Percentiles rank a stretch among this genome's conserved stretches.
phyloP scores from a whole-genome alignment of 2,888 invertebrate species.

The Sycophila texana region DNA sequence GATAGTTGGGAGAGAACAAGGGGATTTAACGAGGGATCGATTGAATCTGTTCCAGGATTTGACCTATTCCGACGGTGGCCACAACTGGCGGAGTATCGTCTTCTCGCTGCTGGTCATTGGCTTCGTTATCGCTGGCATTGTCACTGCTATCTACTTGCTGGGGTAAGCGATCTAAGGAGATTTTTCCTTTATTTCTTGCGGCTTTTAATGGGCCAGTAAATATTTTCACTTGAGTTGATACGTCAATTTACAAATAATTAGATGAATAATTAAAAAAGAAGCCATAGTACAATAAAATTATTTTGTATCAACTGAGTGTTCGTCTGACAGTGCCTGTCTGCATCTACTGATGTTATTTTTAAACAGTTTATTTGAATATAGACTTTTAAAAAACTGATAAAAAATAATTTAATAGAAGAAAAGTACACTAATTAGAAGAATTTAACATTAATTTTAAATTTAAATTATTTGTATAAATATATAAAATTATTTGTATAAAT shows the following conservation, averaged over 20 bases:
- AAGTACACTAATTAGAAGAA: neutral
- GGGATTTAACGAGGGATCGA: slow-evolving; percentile 35
- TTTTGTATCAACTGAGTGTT: no score
- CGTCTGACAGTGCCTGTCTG: neutral
- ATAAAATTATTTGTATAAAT: no score
- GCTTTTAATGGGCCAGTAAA: neutral
- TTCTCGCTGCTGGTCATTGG: slow-evolving; percentile 91
- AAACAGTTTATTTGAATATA: neutral
- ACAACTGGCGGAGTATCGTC: slow-evolving; percentile 93
- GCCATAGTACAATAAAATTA: neutral
- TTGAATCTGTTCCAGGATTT: slow-evolving; percentile 80
- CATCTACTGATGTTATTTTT: neutral
- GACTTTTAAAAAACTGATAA: no score
- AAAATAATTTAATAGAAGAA: neutral
- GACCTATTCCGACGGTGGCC: slow-evolving; percentile 86
- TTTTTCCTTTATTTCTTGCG: slow-evolving; percentile 19
- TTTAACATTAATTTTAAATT: no score
- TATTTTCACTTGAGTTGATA: neutral
- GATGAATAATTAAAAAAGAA: neutral
- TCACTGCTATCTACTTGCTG: slow-evolving; percentile 91
- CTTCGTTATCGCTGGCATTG: slow-evolving; percentile 90
- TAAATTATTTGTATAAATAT: no score
- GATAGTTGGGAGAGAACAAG: neutral
- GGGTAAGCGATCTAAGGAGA: slow-evolving; percentile 78
- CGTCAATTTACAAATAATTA: neutral